These are phyloP conservation scores for Hirundo rustica DNA, from an alignment of 2,797 vertebrate species.

Conservation along the genomic window DNA sequence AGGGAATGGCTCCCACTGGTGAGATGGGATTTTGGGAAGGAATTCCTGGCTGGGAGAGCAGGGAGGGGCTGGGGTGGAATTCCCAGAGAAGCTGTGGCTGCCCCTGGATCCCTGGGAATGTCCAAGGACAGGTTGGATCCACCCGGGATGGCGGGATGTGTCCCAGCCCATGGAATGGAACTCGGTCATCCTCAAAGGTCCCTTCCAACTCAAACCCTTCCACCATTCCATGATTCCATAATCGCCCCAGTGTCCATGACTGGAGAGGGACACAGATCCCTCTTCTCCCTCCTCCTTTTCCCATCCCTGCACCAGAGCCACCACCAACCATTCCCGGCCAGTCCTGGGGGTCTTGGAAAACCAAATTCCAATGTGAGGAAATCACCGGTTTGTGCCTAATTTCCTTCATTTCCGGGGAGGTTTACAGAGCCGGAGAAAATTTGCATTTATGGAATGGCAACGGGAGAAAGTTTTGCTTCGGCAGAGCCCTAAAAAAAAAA, in stretches of 20 bases:
- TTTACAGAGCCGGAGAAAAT: not conserved
- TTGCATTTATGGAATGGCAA: not conserved
- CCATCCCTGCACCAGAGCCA: not conserved
- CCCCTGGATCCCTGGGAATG: not conserved
- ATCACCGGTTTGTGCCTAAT: not conserved
- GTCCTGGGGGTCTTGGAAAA: not conserved
- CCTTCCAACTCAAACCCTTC: not conserved
- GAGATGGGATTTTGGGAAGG: not conserved
- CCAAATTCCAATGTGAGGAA: not conserved
- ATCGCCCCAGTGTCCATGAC: no score
- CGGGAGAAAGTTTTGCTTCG: not conserved
- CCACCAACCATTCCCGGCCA: not conserved
- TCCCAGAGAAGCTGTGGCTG: not conserved
- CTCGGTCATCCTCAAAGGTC: accelerated
- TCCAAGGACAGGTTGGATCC: not conserved
- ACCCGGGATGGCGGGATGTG: not conserved
- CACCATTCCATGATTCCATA: not conserved
- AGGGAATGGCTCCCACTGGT: not conserved
- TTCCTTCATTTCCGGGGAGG: not conserved
- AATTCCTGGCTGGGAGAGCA: not conserved
- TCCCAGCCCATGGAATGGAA: accelerated
- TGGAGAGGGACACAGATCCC: accelerated
- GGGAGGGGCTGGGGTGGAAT: not conserved
- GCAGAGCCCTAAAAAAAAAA: not conserved
- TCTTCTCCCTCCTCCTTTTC: not conserved